These are phyloP conservation scores for Phorcus lineatus DNA, from an alignment of 2,888 invertebrate genomes.

Conservation along the genomic window DNA sequence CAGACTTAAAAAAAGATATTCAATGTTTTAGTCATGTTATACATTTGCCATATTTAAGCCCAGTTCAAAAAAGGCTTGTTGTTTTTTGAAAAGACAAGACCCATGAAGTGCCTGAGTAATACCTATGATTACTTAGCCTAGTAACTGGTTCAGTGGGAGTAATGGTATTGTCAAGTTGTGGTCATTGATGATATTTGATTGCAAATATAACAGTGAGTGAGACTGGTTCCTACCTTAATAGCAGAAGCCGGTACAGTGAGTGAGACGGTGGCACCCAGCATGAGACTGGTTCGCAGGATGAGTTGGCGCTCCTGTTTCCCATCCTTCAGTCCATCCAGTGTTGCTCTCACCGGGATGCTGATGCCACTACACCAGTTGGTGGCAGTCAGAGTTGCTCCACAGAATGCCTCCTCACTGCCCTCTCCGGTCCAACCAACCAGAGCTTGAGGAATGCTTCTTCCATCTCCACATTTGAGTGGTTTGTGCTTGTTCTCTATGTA, in stretches of 20 bases:
- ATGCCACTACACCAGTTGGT: conserved; percentile 46
- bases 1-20: no score
- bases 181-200: no score
- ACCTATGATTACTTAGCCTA: no score
- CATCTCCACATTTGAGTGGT: conserved; percentile 29
- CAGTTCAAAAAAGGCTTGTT: no score
- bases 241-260: background rate
- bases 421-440: conserved; percentile 37
- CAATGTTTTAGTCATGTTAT: no score
- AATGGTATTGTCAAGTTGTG: no score
- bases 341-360: conserved; percentile 38
- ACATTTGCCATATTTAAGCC: no score
- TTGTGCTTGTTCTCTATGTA: background rate
- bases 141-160: no score
- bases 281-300: conserved; percentile 28
- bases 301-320: conserved; percentile 30
- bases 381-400: conserved; percentile 37
- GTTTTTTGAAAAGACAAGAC: no score
- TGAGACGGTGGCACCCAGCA: background rate
- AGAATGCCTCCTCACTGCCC: conserved; percentile 24
- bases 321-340: conserved; percentile 51
- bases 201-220: background rate
- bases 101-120: no score
- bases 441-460: conserved; percentile 44
- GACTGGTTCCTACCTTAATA: background rate